Percentiles rank a stretch among this genome's conserved stretches.
These are phyloP conservation scores for Lasius platythorax DNA, from an alignment of 2,888 invertebrate species.

Conservation along the genomic window DNA sequence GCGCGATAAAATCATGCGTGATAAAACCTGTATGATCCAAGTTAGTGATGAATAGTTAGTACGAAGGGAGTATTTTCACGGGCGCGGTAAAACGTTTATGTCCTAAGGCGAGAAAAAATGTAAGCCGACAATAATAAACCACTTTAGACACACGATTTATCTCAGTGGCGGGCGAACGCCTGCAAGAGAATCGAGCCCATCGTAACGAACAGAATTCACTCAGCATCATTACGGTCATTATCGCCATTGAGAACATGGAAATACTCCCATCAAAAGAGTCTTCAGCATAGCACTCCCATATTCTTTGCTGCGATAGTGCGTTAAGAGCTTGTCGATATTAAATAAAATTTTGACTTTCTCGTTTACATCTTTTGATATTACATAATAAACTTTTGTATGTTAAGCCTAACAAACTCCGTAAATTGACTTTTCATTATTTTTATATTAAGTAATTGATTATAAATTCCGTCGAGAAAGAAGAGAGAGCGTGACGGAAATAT, in stretches of 20 bases:
- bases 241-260: conserved; percentile 50
- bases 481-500: not conserved
- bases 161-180: not conserved
- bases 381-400: not conserved
- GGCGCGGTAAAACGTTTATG: conserved; percentile 47
- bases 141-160: conserved; percentile 50
- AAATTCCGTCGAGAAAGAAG: not conserved
- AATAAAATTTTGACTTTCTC: conserved; percentile 17
- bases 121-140: conserved; percentile 70
- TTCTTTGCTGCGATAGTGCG: conserved; percentile 29
- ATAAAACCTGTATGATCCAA: conserved; percentile 46
- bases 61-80: conserved; percentile 63
- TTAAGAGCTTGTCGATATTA: not conserved
- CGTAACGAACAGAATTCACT: conserved; percentile 50
- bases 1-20: conserved; percentile 36
- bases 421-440: conserved; percentile 7
- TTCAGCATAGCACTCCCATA: conserved; percentile 34
- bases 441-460: conserved; percentile 6
- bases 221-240: conserved; percentile 45
- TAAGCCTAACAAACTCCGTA: not conserved
- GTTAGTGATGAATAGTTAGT: conserved; percentile 31
- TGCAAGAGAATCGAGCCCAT: conserved; percentile 35
- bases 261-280: conserved; percentile 51
- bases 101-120: conserved; percentile 37
- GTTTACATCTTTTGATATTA: conserved; percentile 1